phyloP scores from a whole-genome alignment of 2,797 vertebrate genomes.

The Enteromius thamalakanensis region DNA sequence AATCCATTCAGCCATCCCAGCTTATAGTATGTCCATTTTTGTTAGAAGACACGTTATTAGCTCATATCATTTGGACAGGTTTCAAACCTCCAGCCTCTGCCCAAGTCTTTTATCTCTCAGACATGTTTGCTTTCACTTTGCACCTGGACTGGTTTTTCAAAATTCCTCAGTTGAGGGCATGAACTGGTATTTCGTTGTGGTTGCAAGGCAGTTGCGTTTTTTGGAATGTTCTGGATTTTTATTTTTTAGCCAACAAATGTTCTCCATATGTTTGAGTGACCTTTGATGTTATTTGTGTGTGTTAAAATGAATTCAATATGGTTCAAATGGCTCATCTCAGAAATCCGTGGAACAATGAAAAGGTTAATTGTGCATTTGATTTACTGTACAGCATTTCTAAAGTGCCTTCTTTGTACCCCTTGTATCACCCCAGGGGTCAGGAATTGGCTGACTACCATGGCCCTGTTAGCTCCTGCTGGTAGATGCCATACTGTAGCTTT shows the following conservation, averaged over 20 bases:
- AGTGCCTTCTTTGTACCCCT: neutral
- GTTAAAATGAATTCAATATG: neutral
- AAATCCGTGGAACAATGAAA: neutral
- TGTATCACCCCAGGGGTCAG: neutral
- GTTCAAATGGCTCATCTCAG: neutral
- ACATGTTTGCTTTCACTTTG: neutral
- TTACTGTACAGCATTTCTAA: neutral
- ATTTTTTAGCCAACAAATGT: neutral
- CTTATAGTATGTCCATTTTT: neutral
- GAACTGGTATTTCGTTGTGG: neutral
- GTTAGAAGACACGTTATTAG: conserved; percentile 7
- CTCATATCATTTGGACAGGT: conserved; percentile 22
- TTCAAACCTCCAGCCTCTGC: conserved; percentile 12
- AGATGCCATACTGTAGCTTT: neutral
- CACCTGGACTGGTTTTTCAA: conserved; percentile 31
- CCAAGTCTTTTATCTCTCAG: conserved; percentile 18
- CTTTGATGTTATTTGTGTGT: neutral
- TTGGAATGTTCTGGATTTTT: neutral
- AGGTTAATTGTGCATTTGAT: neutral
- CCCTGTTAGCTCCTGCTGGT: neutral
- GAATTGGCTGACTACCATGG: neutral
- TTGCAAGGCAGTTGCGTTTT: neutral
- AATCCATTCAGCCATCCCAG: neutral
- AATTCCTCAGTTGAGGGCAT: conserved; percentile 9
- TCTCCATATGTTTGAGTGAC: conserved; percentile 15